phyloP scores from a whole-genome alignment of 2,113 vertebrate species.

The Donacobius atricapilla region DNA sequence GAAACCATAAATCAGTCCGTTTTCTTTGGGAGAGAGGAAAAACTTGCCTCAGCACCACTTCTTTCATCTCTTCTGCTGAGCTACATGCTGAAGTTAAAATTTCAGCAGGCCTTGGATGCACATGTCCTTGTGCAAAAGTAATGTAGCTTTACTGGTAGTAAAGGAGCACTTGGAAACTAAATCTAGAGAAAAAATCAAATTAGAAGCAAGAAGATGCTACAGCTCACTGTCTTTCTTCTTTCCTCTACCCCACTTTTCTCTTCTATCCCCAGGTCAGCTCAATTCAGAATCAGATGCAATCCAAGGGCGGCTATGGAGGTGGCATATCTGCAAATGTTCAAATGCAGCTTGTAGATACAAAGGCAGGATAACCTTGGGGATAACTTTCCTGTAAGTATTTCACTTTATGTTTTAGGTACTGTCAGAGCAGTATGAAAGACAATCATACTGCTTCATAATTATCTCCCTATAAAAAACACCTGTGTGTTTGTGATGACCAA shows the following conservation, averaged over 20 bases:
- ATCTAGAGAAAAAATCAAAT: not conserved
- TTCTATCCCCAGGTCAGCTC: conserved; percentile 79
- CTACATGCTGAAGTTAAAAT: not conserved
- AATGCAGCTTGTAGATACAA: conserved; percentile 87
- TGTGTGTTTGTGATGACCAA: not conserved
- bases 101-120: not conserved
- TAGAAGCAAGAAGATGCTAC: not conserved
- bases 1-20: not conserved
- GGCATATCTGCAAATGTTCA: conserved; percentile 79
- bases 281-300: conserved; percentile 91
- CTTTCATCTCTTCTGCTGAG: not conserved
- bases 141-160: not conserved
- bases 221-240: not conserved
- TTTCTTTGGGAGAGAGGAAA: not conserved
- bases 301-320: conserved; percentile 84
- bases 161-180: not conserved
- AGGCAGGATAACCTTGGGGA: conserved; percentile 80
- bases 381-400: conserved; percentile 52
- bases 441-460: not conserved
- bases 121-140: not conserved
- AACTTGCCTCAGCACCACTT: not conserved
- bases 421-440: not conserved
- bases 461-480: not conserved
- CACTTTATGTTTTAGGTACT: not conserved
- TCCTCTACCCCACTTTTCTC: not conserved